phyloP scores from a whole-genome alignment of 2,888 invertebrate species.

The Lithodes maja region DNA sequence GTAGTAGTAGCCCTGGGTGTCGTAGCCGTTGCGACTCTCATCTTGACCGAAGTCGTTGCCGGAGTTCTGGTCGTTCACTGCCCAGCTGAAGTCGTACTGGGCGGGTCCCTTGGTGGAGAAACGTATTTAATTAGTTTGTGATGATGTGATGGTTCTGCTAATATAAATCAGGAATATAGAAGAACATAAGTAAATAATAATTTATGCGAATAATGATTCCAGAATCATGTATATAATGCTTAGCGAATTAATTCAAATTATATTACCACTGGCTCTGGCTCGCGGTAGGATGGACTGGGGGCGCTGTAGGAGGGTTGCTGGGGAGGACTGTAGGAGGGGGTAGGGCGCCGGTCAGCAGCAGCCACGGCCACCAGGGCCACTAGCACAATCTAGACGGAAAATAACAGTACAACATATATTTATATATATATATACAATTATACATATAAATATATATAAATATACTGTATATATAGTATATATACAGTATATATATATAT shows the following conservation, averaged over 20 bases:
- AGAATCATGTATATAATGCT: too few relatives aligned
- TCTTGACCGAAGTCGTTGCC: slow-evolving; percentile 81
- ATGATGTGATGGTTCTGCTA: too few relatives aligned
- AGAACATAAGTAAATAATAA: too few relatives aligned
- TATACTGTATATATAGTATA: too few relatives aligned
- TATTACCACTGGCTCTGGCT: slow-evolving; percentile 30
- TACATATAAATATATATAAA: too few relatives aligned
- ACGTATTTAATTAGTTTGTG: too few relatives aligned
- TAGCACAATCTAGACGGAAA: not conserved
- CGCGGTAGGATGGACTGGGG: not conserved
- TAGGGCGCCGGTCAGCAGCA: not conserved
- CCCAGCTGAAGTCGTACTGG: slow-evolving; percentile 79
- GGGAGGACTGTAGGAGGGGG: slow-evolving; percentile 24
- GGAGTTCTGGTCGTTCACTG: slow-evolving; percentile 78
- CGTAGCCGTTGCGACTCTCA: slow-evolving; percentile 77
- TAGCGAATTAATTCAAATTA: not conserved
- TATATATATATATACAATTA: too few relatives aligned
- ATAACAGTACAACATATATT: too few relatives aligned
- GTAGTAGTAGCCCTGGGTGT: slow-evolving; percentile 49
- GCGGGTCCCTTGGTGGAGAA: not conserved
- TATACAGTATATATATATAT: too few relatives aligned
- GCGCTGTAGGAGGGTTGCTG: slow-evolving; percentile 17
- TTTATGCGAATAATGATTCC: too few relatives aligned
- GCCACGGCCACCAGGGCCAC: not conserved
- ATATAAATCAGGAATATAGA: slow-evolving; percentile 7